Percentiles rank a stretch among this genome's conserved stretches.
Evolutionary conservation across 2,888 invertebrate genomes (phyloP).

Genomic region (Habrosyne pyritoides): DNA sequence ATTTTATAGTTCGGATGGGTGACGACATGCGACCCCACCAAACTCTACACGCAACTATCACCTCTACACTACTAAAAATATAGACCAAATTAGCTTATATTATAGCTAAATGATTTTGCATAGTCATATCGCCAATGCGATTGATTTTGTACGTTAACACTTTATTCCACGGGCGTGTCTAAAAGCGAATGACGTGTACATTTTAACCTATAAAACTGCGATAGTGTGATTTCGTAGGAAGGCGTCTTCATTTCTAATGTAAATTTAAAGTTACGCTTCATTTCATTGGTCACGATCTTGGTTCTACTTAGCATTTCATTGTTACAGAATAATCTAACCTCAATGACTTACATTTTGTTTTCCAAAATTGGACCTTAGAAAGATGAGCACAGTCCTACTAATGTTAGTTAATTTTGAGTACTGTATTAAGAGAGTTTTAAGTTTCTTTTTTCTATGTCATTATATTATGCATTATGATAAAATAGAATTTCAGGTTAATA

Average conservation of each 20-base stretch:
- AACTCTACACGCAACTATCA: neutral
- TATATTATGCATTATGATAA: too few relatives aligned
- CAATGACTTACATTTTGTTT: neutral
- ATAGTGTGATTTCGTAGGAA: slow-evolving; percentile 4
- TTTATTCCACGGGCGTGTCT: slow-evolving; percentile 44
- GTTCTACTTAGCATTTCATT: slow-evolving; percentile 13
- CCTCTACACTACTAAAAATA: neutral
- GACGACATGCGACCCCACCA: slow-evolving; percentile 9
- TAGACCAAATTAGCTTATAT: slow-evolving; percentile 12
- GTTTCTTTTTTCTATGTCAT: too few relatives aligned
- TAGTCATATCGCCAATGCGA: slow-evolving; percentile 37
- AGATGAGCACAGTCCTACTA: too few relatives aligned
- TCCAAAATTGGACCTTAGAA: too few relatives aligned
- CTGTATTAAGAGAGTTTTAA: too few relatives aligned
- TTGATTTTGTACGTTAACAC: slow-evolving; percentile 48
- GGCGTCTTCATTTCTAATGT: slow-evolving; percentile 40
- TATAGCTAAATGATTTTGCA: slow-evolving; percentile 46
- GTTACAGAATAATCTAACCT: neutral
- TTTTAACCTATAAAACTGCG: slow-evolving; percentile 34
- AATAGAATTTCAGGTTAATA: too few relatives aligned
- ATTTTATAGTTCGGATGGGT: slow-evolving; percentile 39
- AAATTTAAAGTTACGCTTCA: slow-evolving; percentile 45
- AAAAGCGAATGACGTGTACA: slow-evolving; percentile 38
- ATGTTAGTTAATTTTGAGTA: too few relatives aligned
- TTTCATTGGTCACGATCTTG: slow-evolving; percentile 38